Evolutionary conservation across 2,888 invertebrate genomes (phyloP), one percentile per base, ranked within the genome.

Genomic region (Amblyjoppa fuscipennis): DNA sequence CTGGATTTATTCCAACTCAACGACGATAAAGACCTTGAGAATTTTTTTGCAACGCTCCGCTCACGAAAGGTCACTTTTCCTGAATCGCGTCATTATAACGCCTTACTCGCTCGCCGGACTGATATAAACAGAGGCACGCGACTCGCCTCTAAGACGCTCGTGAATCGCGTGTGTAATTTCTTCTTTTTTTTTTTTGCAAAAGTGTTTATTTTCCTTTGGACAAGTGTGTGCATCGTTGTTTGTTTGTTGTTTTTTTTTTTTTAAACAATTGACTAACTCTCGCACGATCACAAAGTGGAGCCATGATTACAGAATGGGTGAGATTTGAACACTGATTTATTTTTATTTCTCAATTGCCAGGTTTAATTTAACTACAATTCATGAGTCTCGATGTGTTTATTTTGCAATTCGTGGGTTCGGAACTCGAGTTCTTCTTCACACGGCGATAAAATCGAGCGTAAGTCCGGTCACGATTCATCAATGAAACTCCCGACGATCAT

Each of bases 281-380:
- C 34, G 56, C 28, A 38, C 76, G 80, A 66, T 83, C 61, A 6
- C 4, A 68, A 56, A 74, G 70, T 86, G 82, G 83, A 89, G 89
- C 88, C 89, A 93, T 93, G 93, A 93, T 93, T 83, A 92, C 93
- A 77, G 93, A 93, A 90, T 93, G 93, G 93, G 93, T 93, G 92
- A 92, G 93, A 86, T 85, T 79, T 56, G 4, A 83, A 38, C 64
- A 75, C 11, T 77, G 2, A 28, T 68, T 79, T 75, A 31, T 83
- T 20, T 6, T 64, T 38, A 31, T 31, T 75, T 31, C n/a, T 6
- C 38, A 41, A 34, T 9, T 49, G 16, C 28, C 13, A 74, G 45
- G 31, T 7, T 66, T 16, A n/a, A 16, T 74, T 61, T 61, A 25
- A 16, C 11, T 3, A 34, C 34, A 34, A 34, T n/a, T 64, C n/a